A percentile compares a stretch with the other conserved stretches of the same genome.
phyloP scores from a whole-genome alignment of 2,113 vertebrate genomes.

The Phycodurus eques region DNA sequence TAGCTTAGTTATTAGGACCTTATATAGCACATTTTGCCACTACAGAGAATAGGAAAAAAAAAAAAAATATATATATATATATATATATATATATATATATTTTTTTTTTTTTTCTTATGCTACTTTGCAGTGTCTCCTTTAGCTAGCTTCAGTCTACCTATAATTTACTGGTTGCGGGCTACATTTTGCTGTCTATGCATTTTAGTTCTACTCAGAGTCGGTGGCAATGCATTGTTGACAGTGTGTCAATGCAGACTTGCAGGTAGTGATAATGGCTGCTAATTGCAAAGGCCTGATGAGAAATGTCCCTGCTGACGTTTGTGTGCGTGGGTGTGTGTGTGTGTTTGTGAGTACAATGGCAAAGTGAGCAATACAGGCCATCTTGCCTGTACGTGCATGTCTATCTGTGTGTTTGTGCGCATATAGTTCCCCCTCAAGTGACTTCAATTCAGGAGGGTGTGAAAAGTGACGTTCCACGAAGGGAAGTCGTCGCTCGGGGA shows the following conservation, averaged over 20 bases:
- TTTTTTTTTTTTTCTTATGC: too few relatives aligned
- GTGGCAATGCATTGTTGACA: constrained; percentile 51
- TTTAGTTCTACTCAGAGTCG: neutral
- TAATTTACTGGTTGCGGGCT: neutral
- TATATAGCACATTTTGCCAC: too few relatives aligned
- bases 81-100: too few relatives aligned
- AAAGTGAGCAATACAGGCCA: constrained; percentile 51
- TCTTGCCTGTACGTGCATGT: constrained; percentile 36
- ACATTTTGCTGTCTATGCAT: neutral
- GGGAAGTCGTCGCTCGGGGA: constrained; percentile 21
- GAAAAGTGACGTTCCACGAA: constrained; percentile 44
- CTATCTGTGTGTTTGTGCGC: constrained; percentile 34
- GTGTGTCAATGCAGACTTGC: constrained; percentile 58
- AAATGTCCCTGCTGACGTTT: constrained; percentile 47
- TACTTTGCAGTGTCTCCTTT: neutral
- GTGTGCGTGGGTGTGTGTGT: constrained; percentile 17
- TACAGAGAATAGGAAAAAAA: neutral
- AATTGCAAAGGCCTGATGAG: constrained; percentile 64
- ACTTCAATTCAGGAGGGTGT: constrained; percentile 52
- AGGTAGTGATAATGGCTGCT: constrained; percentile 67
- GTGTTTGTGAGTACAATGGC: constrained; percentile 40
- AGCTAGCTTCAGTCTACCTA: too few relatives aligned
- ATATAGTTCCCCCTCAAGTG: constrained; percentile 43
- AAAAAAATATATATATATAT: neutral
- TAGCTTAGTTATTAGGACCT: constrained; percentile 1